Percentiles rank a stretch among this genome's conserved stretches.
Evolutionary conservation across 2,113 vertebrate species (phyloP).

Genomic region (Hypomesus transpacificus): DNA sequence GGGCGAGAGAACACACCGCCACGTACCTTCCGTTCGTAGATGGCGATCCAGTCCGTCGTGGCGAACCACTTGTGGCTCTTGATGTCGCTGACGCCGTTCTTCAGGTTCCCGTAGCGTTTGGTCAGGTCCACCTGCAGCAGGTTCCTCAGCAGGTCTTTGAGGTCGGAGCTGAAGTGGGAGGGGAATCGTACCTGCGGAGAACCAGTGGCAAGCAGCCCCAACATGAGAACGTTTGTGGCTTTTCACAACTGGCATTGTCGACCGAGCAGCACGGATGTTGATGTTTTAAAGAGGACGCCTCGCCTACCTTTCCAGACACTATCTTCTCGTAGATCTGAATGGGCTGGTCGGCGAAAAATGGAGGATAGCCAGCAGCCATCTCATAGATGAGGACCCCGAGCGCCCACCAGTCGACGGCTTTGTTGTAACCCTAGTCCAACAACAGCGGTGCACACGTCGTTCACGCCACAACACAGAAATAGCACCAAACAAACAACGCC

Average conservation of each 20-base stretch:
- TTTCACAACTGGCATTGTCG: too few species aligned
- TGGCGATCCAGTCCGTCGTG: slow-evolving; percentile 98
- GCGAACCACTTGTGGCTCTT: slow-evolving; percentile 99
- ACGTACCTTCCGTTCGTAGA: slow-evolving; percentile 95
- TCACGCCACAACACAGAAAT: neutral
- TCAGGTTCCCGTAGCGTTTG: slow-evolving; percentile 97
- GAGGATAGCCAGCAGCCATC: slow-evolving; percentile 98
- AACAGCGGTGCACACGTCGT: neutral
- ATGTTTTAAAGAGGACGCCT: neutral
- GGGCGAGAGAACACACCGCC: neutral
- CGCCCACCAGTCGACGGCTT: slow-evolving; percentile 99
- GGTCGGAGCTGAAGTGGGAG: slow-evolving; percentile 97
- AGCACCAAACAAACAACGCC: neutral
- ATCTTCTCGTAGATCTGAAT: slow-evolving; percentile 99
- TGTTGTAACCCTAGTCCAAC: slow-evolving; percentile 90
- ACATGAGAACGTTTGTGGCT: too few species aligned
- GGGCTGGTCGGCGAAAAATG: slow-evolving; percentile 98
- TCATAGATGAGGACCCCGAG: slow-evolving; percentile 98
- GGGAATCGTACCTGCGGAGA: slow-evolving; percentile 89
- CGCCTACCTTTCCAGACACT: slow-evolving; percentile 95
- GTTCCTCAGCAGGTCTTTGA: slow-evolving; percentile 97
- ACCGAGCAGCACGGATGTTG: too few species aligned
- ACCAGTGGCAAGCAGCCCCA: neutral
- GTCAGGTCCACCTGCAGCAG: slow-evolving; percentile 98
- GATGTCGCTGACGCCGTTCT: slow-evolving; percentile 98